Conservation (phyloP, 2,888 invertebrate species). For the Andrena flavipes region DNA sequence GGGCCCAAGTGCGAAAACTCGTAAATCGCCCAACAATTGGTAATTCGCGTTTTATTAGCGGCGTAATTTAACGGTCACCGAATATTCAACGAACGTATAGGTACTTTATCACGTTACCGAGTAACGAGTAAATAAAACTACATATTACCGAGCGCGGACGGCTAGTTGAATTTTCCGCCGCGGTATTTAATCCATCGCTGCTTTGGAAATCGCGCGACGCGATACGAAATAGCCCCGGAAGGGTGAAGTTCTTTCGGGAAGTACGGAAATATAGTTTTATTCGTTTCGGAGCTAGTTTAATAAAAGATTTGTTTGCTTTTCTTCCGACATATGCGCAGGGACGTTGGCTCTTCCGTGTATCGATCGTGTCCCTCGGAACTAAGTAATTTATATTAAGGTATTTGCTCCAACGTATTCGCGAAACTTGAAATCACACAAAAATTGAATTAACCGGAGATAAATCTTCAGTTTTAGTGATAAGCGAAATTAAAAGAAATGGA, state of each 20-base stretch:
- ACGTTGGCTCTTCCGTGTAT: slow-evolving; percentile 2
- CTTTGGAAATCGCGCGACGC: background rate
- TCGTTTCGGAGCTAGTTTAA: background rate
- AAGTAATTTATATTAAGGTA: slow-evolving; percentile 31
- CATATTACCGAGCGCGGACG: too few species aligned
- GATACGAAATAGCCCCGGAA: background rate
- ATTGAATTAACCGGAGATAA: background rate
- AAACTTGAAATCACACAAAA: slow-evolving; percentile 7
- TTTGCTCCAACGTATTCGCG: background rate
- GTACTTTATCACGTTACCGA: background rate
- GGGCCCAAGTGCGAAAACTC: slow-evolving; percentile 36
- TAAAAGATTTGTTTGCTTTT: slow-evolving; percentile 42
- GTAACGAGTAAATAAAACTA: slow-evolving; percentile 26
- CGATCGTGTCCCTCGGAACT: background rate
- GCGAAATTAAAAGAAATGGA: background rate
- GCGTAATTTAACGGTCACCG: slow-evolving; percentile 34
- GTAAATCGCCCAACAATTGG: slow-evolving; percentile 59
- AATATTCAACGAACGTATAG: slow-evolving; percentile 5
- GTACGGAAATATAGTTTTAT: background rate
- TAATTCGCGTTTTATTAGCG: slow-evolving; percentile 48
- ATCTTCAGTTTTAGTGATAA: background rate
- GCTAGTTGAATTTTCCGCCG: background rate
- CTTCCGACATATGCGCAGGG: slow-evolving; percentile 9
- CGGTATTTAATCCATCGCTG: background rate
- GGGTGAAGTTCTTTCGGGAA: background rate